Evolutionary conservation across 2,797 vertebrate genomes (phyloP).

Genomic region (Gorsachius magnificus): DNA sequence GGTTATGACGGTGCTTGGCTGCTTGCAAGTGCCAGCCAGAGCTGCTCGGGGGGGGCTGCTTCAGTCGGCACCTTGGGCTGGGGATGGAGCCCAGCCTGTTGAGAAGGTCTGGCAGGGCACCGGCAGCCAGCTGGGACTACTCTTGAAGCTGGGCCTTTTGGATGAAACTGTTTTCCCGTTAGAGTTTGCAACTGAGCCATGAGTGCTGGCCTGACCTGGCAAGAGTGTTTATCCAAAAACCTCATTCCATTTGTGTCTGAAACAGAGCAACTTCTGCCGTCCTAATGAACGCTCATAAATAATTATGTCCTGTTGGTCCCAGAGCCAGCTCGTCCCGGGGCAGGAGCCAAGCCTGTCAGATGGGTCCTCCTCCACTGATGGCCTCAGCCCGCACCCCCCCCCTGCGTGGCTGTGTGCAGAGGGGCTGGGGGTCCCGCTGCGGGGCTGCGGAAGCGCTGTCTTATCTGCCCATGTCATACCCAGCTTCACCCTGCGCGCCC

Average conservation of each 20-base stretch:
- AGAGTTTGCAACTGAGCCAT: not conserved
- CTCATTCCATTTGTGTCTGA: not conserved
- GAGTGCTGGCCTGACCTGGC: not conserved
- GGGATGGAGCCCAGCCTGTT: not conserved
- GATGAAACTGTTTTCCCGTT: not conserved
- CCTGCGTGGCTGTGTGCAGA: rapidly evolving
- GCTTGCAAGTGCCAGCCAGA: not conserved
- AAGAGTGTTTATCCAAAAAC: not conserved
- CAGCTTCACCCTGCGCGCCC: not conserved
- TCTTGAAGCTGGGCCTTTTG: not conserved
- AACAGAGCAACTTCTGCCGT: not conserved
- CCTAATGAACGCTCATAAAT: not conserved
- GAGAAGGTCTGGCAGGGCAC: not conserved
- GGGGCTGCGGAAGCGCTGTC: not conserved
- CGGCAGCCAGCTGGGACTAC: not conserved
- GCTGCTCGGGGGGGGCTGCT: rapidly evolving
- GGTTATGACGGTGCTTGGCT: rapidly evolving
- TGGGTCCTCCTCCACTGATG: not conserved
- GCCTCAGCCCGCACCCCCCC: rapidly evolving
- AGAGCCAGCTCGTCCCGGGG: not conserved
- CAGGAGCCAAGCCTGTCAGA: not conserved
- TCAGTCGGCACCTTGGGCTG: rapidly evolving
- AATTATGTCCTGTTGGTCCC: not conserved
- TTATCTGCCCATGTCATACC: not conserved
- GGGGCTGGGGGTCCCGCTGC: not conserved